Evolutionary conservation across 2,797 vertebrate species (phyloP).

Genomic region (Distichodus sexfasciatus): DNA sequence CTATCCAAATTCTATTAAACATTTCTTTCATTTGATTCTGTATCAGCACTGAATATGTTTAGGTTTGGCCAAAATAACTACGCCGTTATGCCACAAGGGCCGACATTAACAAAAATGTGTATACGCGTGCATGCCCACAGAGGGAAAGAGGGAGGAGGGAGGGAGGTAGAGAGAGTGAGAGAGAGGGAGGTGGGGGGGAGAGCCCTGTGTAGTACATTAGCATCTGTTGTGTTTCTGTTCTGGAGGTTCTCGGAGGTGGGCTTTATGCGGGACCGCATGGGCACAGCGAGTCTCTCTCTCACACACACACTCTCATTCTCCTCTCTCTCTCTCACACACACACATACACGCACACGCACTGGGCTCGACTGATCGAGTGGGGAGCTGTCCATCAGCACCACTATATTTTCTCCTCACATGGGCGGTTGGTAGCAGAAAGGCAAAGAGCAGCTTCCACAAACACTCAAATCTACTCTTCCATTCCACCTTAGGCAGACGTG

Average conservation of each 20-base stretch:
- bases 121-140: too few species aligned
- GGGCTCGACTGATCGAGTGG: conserved; percentile 34
- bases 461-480: background rate
- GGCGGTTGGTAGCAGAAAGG: conserved; percentile 19
- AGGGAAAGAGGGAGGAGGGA: too few species aligned
- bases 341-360: background rate
- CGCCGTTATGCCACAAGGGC: too few species aligned
- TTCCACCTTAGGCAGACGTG: background rate
- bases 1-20: too few species aligned
- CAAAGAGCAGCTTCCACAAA: background rate
- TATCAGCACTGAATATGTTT: too few species aligned
- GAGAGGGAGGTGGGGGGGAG: conserved; percentile 18
- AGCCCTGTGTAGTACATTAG: conserved; percentile 40
- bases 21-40: too few species aligned
- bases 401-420: conserved; percentile 38
- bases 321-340: background rate
- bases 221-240: conserved; percentile 45
- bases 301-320: background rate
- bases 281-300: background rate
- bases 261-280: conserved; percentile 17
- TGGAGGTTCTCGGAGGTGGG: conserved; percentile 42
- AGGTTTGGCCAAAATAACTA: too few species aligned
- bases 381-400: conserved; percentile 53
- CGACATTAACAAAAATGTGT: too few species aligned
- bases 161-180: conserved; percentile 18